These are phyloP conservation scores for Drosophila pseudoobscura DNA, from an alignment of 1,140 invertebrate species.

Conservation along the genomic window DNA sequence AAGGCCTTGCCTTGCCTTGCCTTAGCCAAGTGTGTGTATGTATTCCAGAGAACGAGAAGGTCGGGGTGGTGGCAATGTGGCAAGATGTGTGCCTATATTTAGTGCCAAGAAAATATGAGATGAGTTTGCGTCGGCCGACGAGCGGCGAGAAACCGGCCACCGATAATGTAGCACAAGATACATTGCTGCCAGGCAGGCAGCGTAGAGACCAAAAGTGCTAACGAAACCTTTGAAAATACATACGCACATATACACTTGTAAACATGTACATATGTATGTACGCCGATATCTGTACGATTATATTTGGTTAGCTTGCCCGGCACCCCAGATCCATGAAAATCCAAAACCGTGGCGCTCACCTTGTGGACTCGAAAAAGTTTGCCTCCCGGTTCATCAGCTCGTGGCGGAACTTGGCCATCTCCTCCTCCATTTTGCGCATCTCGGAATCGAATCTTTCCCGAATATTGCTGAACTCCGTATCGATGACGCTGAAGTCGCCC, in stretches of 20 bases:
- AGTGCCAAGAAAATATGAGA: conserved; percentile 31
- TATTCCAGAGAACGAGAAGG: conserved; percentile 42
- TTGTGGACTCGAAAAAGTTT: conserved; percentile 95
- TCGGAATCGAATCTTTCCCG: conserved; percentile 97
- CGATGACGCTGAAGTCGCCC: conserved; percentile 97
- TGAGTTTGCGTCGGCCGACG: conserved; percentile 5
- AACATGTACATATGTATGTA: too few species aligned
- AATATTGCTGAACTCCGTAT: conserved; percentile 97
- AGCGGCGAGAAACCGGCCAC: neutral
- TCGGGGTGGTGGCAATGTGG: conserved; percentile 21
- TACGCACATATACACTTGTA: too few species aligned
- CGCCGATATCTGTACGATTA: too few species aligned
- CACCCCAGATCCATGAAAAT: neutral
- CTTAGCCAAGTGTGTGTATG: conserved; percentile 23
- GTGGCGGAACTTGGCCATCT: conserved; percentile 97
- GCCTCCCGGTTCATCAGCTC: conserved; percentile 96
- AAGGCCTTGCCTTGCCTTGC: conserved; percentile 15
- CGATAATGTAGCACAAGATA: neutral
- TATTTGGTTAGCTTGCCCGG: neutral
- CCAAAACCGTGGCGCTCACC: conserved; percentile 84
- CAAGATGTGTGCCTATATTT: conserved; percentile 43
- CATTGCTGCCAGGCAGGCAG: neutral
- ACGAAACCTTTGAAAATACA: too few species aligned
- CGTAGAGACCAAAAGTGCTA: too few species aligned
- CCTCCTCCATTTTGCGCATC: conserved; percentile 99